Evolutionary conservation across 2,888 invertebrate species (phyloP).

Genomic region (Andrena haemorrhoa): DNA sequence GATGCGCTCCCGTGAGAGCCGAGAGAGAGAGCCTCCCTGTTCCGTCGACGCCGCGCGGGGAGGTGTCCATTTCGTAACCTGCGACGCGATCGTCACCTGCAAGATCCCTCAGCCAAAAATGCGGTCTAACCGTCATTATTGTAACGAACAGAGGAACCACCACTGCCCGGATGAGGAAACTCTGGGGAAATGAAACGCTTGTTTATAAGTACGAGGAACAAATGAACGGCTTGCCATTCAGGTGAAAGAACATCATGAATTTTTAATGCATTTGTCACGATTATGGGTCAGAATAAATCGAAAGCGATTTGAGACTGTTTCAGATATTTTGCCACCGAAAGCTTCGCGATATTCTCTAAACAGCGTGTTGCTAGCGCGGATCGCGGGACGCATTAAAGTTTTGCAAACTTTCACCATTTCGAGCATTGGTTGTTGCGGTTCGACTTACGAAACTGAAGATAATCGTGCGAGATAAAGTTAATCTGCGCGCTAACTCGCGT

Average conservation of each 20-base stretch:
- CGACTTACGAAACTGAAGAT: slow-evolving; percentile 55
- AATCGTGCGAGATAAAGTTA: slow-evolving; percentile 47
- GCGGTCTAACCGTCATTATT: no score
- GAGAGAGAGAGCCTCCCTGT: slow-evolving; percentile 21
- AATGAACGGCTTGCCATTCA: no score
- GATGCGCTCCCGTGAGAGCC: slow-evolving; percentile 61
- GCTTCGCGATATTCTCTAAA: background rate
- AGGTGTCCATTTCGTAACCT: slow-evolving; percentile 32
- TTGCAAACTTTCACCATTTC: slow-evolving; percentile 51
- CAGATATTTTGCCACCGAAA: no score
- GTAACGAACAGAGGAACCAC: background rate
- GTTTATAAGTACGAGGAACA: no score
- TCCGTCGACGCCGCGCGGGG: background rate
- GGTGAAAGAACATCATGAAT: no score
- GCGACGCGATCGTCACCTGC: slow-evolving; percentile 12
- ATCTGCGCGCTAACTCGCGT: slow-evolving; percentile 36
- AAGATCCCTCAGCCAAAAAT: slow-evolving; percentile 5
- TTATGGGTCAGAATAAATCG: no score
- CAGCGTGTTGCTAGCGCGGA: background rate
- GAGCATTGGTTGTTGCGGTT: slow-evolving; percentile 18
- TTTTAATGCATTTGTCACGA: no score
- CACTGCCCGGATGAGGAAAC: background rate
- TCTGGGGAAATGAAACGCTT: background rate
- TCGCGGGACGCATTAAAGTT: slow-evolving; percentile 16
- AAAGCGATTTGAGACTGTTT: no score